Base-by-base conservation (phyloP, 2,888 invertebrate genomes). In the Crocallis elinguaria region DNA sequence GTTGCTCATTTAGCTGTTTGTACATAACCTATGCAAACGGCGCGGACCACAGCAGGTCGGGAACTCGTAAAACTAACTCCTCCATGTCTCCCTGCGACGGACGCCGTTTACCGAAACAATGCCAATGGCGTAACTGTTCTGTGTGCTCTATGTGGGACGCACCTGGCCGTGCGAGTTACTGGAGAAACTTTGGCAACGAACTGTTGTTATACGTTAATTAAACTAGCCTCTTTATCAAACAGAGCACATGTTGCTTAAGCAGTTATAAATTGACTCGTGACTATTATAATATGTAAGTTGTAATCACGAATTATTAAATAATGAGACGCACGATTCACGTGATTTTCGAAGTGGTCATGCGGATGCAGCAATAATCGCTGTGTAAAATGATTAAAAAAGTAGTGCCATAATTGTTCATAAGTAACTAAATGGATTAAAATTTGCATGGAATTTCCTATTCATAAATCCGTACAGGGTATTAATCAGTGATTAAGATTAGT, bases 71-170 rank as follows among this genome's bases (percentile, higher is more conserved):
- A 71, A 73, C 70, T 69, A 71, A 71, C 72, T 62, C 53, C 50
- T 57, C 55, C 54, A 43, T 46, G 43, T 43, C 19, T 32, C 23
- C 11, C 14, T n/a, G 41, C 37, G 14, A 58, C 60, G 64, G 70
- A 72, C 65, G 62, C 57, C 71, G 71, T 73, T 79, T 74, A 73
- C 62, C 68, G 71, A 70, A 73, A 79, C 79, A 75, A 79, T 68
- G 65, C 78, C 79, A 75, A 79, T 68, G 65, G 68, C 57, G 52
- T 64, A 49, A 64, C 67, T 55, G 63, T 66, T 66, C 69, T 69
- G 38, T 11, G 19, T 60, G 42, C 56, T 39, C 53, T 58, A 48
- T 54, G 57, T 57, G 50, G 59, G 63, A 55, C 48, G 48, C 55
- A 60, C 55, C 49, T 60, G 58, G 48, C 61, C n/a, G 11, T 14